These are phyloP conservation scores for Poecilobothrus nobilitatus DNA, from an alignment of 2,888 invertebrate genomes.

Conservation along the genomic window DNA sequence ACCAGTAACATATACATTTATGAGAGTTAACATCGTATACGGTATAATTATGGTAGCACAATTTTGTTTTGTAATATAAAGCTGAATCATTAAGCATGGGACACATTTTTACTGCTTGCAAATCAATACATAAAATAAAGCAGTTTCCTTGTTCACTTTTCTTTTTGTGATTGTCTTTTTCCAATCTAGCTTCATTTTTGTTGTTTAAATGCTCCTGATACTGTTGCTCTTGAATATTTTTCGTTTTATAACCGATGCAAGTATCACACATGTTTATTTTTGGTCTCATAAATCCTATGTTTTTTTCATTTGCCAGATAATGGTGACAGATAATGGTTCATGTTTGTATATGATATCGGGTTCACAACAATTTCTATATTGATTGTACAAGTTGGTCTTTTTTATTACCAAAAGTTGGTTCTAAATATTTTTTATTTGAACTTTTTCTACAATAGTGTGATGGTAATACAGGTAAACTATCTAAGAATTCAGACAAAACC, in stretches of 20 bases:
- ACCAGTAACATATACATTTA: slow-evolving; percentile 17
- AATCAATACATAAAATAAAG: slow-evolving; percentile 8
- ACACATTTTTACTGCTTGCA: slow-evolving; percentile 19
- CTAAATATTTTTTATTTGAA: too few species aligned
- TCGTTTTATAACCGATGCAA: background rate
- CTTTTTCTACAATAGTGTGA: too few species aligned
- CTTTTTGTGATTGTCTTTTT: background rate
- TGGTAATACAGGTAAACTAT: too few species aligned
- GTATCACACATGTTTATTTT: slow-evolving; percentile 2
- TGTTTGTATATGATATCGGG: too few species aligned
- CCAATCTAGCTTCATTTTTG: background rate
- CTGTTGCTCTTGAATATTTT: background rate
- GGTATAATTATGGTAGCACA: slow-evolving; percentile 18
- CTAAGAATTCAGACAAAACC: too few species aligned
- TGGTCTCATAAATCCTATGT: background rate
- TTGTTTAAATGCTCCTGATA: background rate
- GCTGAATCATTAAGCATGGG: slow-evolving; percentile 16
- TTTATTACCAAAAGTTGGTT: too few species aligned
- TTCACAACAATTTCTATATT: too few species aligned
- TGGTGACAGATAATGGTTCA: too few species aligned
- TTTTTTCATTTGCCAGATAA: background rate
- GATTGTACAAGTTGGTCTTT: too few species aligned
- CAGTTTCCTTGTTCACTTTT: background rate
- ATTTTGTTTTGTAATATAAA: slow-evolving; percentile 18
- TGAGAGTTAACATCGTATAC: slow-evolving; percentile 16